Evolutionary conservation across 2,797 vertebrate genomes (phyloP).

Genomic region (Trachops cirrhosus): DNA sequence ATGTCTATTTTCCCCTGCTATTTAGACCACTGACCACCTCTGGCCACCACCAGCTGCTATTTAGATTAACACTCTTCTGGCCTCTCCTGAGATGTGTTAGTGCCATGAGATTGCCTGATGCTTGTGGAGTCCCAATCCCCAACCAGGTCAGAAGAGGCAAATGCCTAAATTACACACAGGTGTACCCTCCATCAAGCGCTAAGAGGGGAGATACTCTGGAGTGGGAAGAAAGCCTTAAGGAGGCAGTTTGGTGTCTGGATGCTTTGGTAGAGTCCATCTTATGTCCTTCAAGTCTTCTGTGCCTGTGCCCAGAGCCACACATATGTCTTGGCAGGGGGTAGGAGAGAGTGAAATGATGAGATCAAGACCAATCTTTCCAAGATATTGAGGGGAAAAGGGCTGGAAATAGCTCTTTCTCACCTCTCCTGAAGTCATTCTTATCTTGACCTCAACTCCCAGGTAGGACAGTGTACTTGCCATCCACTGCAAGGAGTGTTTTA

Average conservation of each 20-base stretch:
- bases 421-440: not conserved
- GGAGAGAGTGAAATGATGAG: not conserved
- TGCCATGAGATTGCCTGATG: accelerated
- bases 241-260: not conserved
- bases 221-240: no score
- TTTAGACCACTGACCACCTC: not conserved
- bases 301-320: not conserved
- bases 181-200: accelerated
- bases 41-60: not conserved
- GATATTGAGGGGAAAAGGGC: not conserved
- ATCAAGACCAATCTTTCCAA: not conserved
- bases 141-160: not conserved
- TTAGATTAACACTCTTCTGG: no score
- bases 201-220: no score
- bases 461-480: no score
- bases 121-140: accelerated
- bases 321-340: no score
- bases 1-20: accelerated
- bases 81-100: not conserved
- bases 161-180: accelerated
- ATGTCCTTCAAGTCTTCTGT: not conserved
- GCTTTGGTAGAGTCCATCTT: no score
- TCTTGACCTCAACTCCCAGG: not conserved
- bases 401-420: not conserved
- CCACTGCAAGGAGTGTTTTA: not conserved